A percentile compares a stretch with the other conserved stretches of the same genome.
phyloP scores from a whole-genome alignment of 2,888 invertebrate genomes.

The Seira sanloemensis region DNA sequence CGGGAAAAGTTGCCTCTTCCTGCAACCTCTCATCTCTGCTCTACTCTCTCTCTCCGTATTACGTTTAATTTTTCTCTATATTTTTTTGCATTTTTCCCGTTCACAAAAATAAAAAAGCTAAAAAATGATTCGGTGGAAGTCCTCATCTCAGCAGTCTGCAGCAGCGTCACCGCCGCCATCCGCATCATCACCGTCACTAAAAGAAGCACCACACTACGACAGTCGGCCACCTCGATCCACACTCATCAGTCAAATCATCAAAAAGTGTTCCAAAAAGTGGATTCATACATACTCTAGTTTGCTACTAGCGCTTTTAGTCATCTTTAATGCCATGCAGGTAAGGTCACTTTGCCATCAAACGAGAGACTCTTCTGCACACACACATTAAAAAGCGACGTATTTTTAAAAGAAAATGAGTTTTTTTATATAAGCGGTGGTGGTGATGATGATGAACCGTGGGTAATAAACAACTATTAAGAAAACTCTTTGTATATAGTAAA shows the following conservation, averaged over 20 bases:
- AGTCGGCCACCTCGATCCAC: too few relatives aligned
- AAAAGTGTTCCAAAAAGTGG: too few relatives aligned
- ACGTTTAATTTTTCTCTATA: slow-evolving; percentile 16
- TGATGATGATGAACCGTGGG: slow-evolving; percentile 48
- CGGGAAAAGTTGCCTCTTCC: too few relatives aligned
- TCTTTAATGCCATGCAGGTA: slow-evolving; percentile 60
- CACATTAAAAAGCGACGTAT: neutral
- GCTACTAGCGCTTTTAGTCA: slow-evolving; percentile 54
- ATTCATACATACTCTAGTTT: slow-evolving; percentile 25
- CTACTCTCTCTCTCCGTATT: neutral
- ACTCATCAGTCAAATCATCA: too few relatives aligned
- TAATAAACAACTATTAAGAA: slow-evolving; percentile 27
- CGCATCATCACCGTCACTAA: slow-evolving; percentile 6
- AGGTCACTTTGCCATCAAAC: slow-evolving; percentile 59
- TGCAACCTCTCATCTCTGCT: neutral
- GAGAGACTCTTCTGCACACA: too few relatives aligned
- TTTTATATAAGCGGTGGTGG: slow-evolving; percentile 33
- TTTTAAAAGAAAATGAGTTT: slow-evolving; percentile 34
- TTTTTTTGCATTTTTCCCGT: slow-evolving; percentile 35
- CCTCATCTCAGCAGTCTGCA: neutral
- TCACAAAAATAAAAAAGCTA: slow-evolving; percentile 22
- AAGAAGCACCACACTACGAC: too few relatives aligned
- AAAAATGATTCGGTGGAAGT: slow-evolving; percentile 63
- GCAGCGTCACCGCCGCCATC: slow-evolving; percentile 5
- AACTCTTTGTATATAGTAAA: slow-evolving; percentile 32